A percentile compares a stretch with the other conserved stretches of the same genome.
phyloP scores from a whole-genome alignment of 2,888 invertebrate species.

The Polymixis flavicincta region DNA sequence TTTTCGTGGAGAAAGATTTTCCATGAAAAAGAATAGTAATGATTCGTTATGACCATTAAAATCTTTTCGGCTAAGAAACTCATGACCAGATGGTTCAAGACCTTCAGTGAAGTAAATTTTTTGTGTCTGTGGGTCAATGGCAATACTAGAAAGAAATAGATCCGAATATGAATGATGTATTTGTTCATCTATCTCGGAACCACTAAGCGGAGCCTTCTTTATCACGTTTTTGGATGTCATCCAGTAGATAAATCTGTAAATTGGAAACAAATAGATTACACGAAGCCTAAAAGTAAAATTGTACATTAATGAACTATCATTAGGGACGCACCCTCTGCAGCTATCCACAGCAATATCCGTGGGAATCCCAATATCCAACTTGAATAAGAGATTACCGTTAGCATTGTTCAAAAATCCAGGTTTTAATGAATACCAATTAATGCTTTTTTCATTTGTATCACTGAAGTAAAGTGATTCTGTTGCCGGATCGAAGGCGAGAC shows the following conservation, averaged over 20 bases:
- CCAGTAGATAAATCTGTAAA: background rate
- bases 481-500: conserved; percentile 94
- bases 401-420: conserved; percentile 34
- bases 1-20: no score
- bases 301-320: no score
- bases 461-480: conserved; percentile 95
- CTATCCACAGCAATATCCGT: no score
- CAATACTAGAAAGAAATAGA: accelerated
- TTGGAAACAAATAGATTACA: background rate
- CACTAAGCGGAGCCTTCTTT: background rate
- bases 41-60: background rate
- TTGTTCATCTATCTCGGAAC: background rate
- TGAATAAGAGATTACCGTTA: no score
- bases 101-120: no score
- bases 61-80: background rate
- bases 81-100: no score
- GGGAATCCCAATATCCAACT: no score
- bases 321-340: background rate
- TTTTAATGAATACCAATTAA: conserved; percentile 87
- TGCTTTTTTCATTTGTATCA: conserved; percentile 92
- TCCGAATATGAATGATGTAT: no score
- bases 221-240: no score
- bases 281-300: background rate
- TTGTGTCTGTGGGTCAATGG: background rate
- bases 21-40: background rate